Evolutionary conservation across 2,888 invertebrate genomes (phyloP).

Genomic region (Luffia ferchaultella): DNA sequence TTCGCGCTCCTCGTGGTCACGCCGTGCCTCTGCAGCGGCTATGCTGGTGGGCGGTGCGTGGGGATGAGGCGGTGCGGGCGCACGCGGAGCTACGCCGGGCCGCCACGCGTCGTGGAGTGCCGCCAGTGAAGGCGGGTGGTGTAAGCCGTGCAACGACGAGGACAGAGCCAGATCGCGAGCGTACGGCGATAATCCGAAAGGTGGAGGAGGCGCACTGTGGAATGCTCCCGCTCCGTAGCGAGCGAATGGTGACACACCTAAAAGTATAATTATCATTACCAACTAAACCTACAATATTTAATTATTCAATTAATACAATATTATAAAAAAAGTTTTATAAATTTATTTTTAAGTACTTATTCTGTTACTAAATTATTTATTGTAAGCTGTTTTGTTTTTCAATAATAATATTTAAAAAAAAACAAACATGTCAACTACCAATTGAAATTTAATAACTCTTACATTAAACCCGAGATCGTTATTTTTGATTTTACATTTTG

Average conservation of each 20-base stretch:
- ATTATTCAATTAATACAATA: no score
- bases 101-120: constrained; percentile 56
- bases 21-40: constrained; percentile 46
- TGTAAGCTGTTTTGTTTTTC: no score
- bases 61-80: constrained; percentile 22
- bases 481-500: no score
- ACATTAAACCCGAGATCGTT: no score
- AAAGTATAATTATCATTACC: not conserved
- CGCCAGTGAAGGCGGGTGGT: constrained; percentile 41
- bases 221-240: constrained; percentile 76
- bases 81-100: constrained; percentile 20
- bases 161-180: constrained; percentile 69
- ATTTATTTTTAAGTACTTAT: no score
- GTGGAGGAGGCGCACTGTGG: constrained; percentile 66
- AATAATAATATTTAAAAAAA: no score
- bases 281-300: no score
- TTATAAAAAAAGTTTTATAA: no score
- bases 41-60: constrained; percentile 23
- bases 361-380: no score
- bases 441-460: no score
- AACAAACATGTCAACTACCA: no score
- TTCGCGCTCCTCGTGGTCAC: constrained; percentile 67
- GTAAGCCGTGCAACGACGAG: constrained; percentile 48
- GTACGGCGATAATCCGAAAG: constrained; percentile 75
- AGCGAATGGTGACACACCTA: constrained; percentile 80